These are phyloP conservation scores for Silurus aristotelis DNA, from an alignment of 2,797 vertebrate genomes.

Conservation along the genomic window DNA sequence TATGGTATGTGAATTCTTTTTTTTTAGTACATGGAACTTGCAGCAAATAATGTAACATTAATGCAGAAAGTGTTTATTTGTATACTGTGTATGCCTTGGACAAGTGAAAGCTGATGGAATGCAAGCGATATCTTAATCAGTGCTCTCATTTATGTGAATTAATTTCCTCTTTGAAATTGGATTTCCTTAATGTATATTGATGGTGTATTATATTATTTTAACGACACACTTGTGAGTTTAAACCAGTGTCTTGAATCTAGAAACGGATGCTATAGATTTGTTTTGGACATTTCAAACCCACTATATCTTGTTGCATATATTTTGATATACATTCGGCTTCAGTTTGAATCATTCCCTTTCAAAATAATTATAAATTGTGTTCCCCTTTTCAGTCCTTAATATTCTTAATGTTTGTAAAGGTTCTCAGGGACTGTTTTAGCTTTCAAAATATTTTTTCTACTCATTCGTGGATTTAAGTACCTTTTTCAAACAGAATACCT, in stretches of 20 bases:
- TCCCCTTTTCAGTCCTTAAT: not conserved
- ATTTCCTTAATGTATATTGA: not conserved
- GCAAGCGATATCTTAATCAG: conserved; percentile 20
- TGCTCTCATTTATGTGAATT: not conserved
- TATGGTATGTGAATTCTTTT: not conserved
- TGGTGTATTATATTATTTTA: conserved; percentile 14
- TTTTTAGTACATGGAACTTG: conserved; percentile 8
- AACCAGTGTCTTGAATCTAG: not conserved
- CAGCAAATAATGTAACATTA: conserved; percentile 38
- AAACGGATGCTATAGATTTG: not conserved
- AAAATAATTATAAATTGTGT: not conserved
- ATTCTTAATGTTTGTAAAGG: not conserved
- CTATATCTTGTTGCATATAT: not conserved
- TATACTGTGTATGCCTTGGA: conserved; percentile 74
- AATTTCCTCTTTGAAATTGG: conserved; percentile 11
- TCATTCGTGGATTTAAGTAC: not conserved
- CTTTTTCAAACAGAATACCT: not conserved
- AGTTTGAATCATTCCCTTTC: conserved; percentile 11
- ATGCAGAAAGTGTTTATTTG: conserved; percentile 59
- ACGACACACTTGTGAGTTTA: not conserved
- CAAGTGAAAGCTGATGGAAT: conserved; percentile 36
- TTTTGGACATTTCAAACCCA: not conserved
- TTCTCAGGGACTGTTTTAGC: conserved; percentile 53
- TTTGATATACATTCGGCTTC: not conserved
- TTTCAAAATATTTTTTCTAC: conserved; percentile 27